Evolutionary conservation across 2,797 vertebrate genomes (phyloP), one percentile per base, ranked within the genome.

Genomic region (Myiotriccus ornatus): DNA sequence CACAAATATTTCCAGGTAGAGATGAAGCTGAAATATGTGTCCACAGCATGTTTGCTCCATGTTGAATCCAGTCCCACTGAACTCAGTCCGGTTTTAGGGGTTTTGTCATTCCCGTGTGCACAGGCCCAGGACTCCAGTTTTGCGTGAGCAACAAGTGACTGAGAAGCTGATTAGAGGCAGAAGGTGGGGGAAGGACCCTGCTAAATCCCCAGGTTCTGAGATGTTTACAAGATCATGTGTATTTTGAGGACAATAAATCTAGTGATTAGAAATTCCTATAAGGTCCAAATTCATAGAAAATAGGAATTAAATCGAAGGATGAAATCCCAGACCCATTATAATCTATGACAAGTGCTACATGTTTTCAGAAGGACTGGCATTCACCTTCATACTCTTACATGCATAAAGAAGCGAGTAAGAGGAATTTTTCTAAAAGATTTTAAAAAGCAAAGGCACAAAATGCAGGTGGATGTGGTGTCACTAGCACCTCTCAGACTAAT

Each of bases 321-420:
- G 53, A 65, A 62, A 47, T 62, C 22, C 10, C 24, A 52, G 19
- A 10, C 12, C 21, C 2, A 0, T 43, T 69, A 18, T 22, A 73
- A 53, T 19, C 27, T 57, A 14, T 28, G 37, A 15, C 7, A 46
- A 52, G 5, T 37, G 34, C 41, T 56, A 2, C 0, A 0, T 32
- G 8, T 50, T 55, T 73, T 37, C 55, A 59, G 59, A 20, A 39
- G 52, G n/a, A 7, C 18, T 79, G 35, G 30, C 28, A 22, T 12
- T 43, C 23, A 21, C 22, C 19, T 22, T 30, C 18, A 52, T 18
- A 52, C 35, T 64, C 17, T 41, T 13, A 25, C 6, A 12, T 1
- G 3, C n/a, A 34, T 43, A 32, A 63, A 35, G 35, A 65, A 65
- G 13, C 12, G 74, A 78, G 28, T 19, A 79, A 60, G 9, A 1